Percentiles rank a stretch among this genome's conserved stretches.
phyloP scores from a whole-genome alignment of 2,888 invertebrate genomes.

The Blomia tropicalis region DNA sequence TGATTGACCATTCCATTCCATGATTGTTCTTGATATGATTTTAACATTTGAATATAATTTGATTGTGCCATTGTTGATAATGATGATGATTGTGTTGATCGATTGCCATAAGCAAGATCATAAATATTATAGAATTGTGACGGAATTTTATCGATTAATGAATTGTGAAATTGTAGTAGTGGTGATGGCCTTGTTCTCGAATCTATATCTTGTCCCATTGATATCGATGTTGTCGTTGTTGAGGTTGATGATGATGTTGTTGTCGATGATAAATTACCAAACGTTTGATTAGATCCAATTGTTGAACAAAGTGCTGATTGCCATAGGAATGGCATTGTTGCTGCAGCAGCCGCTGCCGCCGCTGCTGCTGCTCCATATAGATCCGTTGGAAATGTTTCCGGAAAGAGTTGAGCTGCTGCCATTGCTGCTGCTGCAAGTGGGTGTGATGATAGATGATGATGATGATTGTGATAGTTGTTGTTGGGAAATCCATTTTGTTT shows the following conservation, averaged over 20 bases:
- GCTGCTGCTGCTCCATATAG: background rate
- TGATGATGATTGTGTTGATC: background rate
- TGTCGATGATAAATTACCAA: background rate
- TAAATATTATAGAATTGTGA: background rate
- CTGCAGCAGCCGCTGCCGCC: background rate
- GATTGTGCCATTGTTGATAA: constrained; percentile 34
- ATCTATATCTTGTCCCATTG: too few relatives aligned
- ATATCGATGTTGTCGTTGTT: background rate
- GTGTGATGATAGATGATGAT: too few relatives aligned
- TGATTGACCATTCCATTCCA: background rate
- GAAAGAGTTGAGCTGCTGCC: constrained; percentile 4
- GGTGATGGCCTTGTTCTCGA: too few relatives aligned
- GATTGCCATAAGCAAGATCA: background rate
- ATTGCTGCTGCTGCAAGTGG: background rate
- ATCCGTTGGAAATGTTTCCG: background rate
- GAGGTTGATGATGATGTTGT: background rate
- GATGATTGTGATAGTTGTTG: too few relatives aligned
- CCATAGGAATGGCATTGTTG: background rate
- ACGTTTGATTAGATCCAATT: background rate
- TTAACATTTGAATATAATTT: background rate
- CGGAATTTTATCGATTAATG: background rate
- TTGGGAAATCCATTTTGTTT: too few relatives aligned
- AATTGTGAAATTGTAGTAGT: background rate
- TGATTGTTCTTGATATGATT: background rate
- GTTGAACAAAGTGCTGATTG: background rate